Percentiles rank a stretch among this genome's conserved stretches.
Conservation (phyloP, 2,797 vertebrate genomes). For the Mormyrus hasselquistii region DNA sequence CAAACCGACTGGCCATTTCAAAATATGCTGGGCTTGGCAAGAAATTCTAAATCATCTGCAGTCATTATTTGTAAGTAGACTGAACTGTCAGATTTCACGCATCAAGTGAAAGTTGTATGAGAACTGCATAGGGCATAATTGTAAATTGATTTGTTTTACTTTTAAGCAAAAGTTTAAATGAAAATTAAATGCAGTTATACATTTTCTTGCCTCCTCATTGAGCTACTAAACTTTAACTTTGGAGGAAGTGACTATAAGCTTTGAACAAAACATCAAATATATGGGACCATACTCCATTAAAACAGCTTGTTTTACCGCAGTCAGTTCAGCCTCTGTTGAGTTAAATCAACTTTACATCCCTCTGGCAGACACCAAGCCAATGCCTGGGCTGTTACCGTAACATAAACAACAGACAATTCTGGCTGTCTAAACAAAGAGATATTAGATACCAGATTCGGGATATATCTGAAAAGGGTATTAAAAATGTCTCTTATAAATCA, state of each 20-base stretch:
- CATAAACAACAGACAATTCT: slow-evolving; percentile 47
- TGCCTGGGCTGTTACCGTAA: slow-evolving; percentile 45
- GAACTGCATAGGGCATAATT: not conserved
- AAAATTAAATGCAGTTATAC: not conserved
- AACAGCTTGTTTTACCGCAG: slow-evolving; percentile 19
- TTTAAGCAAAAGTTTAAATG: not conserved
- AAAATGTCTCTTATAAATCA: not conserved
- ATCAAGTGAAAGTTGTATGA: not conserved
- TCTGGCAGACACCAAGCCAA: slow-evolving; percentile 37
- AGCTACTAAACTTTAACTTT: not conserved
- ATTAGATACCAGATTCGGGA: not conserved
- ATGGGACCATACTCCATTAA: slow-evolving; percentile 6
- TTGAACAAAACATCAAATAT: not conserved
- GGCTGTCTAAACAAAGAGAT: not conserved
- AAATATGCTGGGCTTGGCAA: not conserved
- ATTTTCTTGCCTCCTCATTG: not conserved
- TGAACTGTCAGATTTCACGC: not conserved
- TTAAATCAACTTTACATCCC: slow-evolving; percentile 5
- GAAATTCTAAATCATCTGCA: not conserved
- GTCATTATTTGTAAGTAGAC: not conserved
- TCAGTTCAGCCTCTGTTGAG: slow-evolving; percentile 7
- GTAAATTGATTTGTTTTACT: not conserved
- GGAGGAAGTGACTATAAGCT: not conserved
- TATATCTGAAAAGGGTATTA: not conserved
- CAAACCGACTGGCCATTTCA: slow-evolving; percentile 18